Evolutionary conservation across 2,888 invertebrate species (phyloP).

Genomic region (Synergus itoensis): DNA sequence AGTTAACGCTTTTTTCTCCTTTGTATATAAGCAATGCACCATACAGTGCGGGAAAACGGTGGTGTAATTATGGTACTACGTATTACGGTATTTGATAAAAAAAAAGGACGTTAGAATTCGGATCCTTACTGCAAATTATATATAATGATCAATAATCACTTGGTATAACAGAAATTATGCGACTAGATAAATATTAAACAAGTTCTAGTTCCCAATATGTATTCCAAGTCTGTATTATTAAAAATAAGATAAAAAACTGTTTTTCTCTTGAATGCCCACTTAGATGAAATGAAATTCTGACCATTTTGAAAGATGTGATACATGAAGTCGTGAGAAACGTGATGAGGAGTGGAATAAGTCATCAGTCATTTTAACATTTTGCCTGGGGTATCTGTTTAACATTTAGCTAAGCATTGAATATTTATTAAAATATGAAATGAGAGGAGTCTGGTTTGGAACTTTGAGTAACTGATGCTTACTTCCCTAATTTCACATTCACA

Average conservation of each 20-base stretch:
- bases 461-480: conserved; percentile 4
- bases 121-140: not conserved
- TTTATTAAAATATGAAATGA: conserved; percentile 9
- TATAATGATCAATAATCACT: not conserved
- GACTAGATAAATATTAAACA: too few species aligned
- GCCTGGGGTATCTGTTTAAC: not conserved
- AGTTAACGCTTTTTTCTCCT: not conserved
- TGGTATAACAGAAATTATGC: not conserved
- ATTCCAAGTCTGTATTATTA: not conserved
- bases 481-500: conserved; percentile 32
- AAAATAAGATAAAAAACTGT: not conserved
- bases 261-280: not conserved
- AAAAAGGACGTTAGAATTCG: not conserved
- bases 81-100: not conserved
- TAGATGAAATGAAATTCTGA: not conserved
- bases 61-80: not conserved
- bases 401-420: not conserved
- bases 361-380: not conserved
- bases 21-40: not conserved
- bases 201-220: too few species aligned
- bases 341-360: not conserved
- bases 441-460: not conserved
- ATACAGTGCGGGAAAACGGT: not conserved
- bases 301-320: not conserved
- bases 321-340: not conserved